These are phyloP conservation scores for Hemicordylus capensis DNA, from an alignment of 2,113 vertebrate genomes.

Conservation along the genomic window DNA sequence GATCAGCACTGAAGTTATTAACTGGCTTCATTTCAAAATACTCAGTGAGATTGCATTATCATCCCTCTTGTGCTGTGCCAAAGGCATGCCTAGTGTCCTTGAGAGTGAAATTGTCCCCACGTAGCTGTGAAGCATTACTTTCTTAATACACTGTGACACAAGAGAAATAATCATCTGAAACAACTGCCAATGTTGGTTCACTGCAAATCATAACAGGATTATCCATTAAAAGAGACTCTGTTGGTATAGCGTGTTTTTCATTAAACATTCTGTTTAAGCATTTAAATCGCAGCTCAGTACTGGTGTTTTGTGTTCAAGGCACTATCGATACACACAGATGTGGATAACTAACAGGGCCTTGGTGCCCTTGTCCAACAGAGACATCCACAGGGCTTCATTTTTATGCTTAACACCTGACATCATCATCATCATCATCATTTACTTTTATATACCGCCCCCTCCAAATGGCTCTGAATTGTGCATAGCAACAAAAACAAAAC, in stretches of 20 bases:
- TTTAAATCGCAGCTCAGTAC: slow-evolving; percentile 38
- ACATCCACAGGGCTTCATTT: neutral
- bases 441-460: too few species aligned
- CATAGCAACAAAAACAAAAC: too few species aligned
- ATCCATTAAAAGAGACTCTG: slow-evolving; percentile 42
- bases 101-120: slow-evolving; percentile 37
- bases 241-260: slow-evolving; percentile 7
- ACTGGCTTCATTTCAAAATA: slow-evolving; percentile 50
- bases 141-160: slow-evolving; percentile 41
- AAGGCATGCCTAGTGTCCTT: slow-evolving; percentile 58
- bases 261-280: slow-evolving; percentile 6
- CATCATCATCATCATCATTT: too few species aligned
- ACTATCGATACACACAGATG: neutral
- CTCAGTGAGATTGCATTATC: slow-evolving; percentile 59
- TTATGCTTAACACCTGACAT: neutral
- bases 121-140: slow-evolving; percentile 53
- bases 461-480: too few species aligned
- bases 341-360: neutral
- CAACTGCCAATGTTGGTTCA: slow-evolving; percentile 47
- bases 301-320: slow-evolving; percentile 2
- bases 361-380: neutral
- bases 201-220: slow-evolving; percentile 58
- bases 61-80: slow-evolving; percentile 31
- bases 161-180: slow-evolving; percentile 57
- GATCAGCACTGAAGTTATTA: slow-evolving; percentile 50